Evolutionary conservation across 2,888 invertebrate genomes (phyloP).

Genomic region (Cantharis lateralis): DNA sequence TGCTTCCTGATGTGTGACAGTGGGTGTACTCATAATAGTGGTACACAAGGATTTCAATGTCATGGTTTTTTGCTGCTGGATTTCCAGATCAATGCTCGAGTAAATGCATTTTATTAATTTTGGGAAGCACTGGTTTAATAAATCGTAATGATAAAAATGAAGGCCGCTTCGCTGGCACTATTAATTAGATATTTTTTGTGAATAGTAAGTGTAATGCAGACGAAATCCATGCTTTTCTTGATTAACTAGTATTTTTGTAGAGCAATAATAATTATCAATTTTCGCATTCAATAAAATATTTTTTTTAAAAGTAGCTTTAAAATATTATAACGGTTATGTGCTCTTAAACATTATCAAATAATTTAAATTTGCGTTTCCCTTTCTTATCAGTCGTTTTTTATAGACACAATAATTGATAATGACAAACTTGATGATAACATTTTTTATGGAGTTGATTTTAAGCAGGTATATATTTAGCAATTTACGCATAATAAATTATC

Average conservation of each 20-base stretch:
- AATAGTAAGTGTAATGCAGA: no score
- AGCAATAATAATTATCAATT: no score
- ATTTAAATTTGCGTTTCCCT: neutral
- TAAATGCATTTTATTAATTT: neutral
- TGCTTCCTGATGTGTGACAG: neutral
- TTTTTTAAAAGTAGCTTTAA: neutral
- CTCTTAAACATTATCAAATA: neutral
- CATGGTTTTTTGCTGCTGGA: neutral
- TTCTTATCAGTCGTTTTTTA: neutral
- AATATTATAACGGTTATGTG: neutral
- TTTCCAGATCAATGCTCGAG: neutral
- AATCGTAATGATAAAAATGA: no score
- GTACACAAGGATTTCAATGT: neutral
- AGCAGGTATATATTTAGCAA: neutral
- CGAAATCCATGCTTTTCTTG: no score
- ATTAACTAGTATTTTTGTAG: no score
- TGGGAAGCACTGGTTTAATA: neutral
- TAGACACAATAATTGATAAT: neutral
- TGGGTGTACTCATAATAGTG: neutral
- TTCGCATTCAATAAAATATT: neutral
- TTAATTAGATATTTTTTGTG: no score
- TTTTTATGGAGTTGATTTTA: neutral
- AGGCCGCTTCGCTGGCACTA: no score
- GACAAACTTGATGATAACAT: neutral
- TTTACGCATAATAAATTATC: neutral